Evolutionary conservation across 53 echinoderm and acorn worm genomes (phyloP).

Genomic region (Stichopus horrens): DNA sequence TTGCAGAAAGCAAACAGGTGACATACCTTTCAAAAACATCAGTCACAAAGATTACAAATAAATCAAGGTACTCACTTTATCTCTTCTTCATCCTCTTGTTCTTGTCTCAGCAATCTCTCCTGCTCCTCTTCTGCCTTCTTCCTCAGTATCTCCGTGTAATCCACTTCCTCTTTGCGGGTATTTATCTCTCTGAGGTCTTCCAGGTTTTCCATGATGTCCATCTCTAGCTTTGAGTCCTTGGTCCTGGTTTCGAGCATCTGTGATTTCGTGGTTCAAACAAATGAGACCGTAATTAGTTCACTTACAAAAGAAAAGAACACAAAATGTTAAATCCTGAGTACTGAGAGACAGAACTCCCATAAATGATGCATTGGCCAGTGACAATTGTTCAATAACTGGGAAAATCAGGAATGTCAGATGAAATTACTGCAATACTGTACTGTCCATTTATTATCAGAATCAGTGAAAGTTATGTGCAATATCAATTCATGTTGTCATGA

Average conservation of each 20-base stretch:
- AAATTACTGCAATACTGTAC: no score
- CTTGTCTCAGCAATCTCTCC: slow-evolving; percentile 58
- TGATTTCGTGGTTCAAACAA: neutral
- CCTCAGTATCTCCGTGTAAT: slow-evolving; percentile 78
- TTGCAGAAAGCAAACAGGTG: no score
- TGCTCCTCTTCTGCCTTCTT: slow-evolving; percentile 73
- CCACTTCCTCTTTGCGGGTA: slow-evolving; percentile 70
- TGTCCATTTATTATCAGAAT: no score
- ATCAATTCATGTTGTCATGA: no score
- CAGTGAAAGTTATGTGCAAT: no score
- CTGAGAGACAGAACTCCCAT: no score
- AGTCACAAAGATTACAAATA: no score
- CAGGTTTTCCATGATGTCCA: slow-evolving; percentile 97
- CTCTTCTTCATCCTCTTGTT: slow-evolving; percentile 86
- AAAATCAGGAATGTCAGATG: no score
- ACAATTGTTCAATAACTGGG: neutral
- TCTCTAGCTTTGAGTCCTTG: slow-evolving; percentile 95
- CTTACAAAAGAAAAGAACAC: neutral
- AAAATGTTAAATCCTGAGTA: neutral
- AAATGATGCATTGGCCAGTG: neutral
- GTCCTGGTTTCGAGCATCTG: slow-evolving; percentile 85
- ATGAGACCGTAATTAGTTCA: no score
- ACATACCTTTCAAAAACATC: no score
- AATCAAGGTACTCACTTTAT: slow-evolving; percentile 50
- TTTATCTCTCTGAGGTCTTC: slow-evolving; percentile 89